phyloP scores from a whole-genome alignment of 1,140 invertebrate genomes.

The Spodoptera frugiperda region DNA sequence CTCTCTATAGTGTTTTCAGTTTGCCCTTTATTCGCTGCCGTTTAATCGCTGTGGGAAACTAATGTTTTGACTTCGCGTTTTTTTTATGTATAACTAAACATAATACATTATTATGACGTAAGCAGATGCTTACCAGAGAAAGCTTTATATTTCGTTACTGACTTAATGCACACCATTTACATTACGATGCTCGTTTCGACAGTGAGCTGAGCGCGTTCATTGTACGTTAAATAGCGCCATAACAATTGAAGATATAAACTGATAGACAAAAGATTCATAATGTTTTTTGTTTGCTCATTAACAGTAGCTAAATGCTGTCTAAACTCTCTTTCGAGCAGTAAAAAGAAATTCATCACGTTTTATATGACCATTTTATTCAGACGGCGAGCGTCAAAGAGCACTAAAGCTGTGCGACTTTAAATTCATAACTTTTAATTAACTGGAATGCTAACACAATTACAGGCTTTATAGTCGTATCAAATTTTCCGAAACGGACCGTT shows the following conservation, averaged over 20 bases:
- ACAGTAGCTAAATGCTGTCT: constrained; percentile 60
- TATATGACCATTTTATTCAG: constrained; percentile 59
- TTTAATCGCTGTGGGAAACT: constrained; percentile 75
- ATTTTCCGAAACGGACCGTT: constrained; percentile 81
- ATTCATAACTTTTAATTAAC: constrained; percentile 86
- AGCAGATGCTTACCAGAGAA: constrained; percentile 53
- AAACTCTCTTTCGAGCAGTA: constrained; percentile 59
- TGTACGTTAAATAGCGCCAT: constrained; percentile 47
- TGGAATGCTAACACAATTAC: constrained; percentile 81
- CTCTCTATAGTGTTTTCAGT: constrained; percentile 63
- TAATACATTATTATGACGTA: constrained; percentile 66
- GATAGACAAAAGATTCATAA: constrained; percentile 58
- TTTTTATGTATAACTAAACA: constrained; percentile 63
- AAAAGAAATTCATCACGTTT: constrained; percentile 67
- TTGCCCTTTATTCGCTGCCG: constrained; percentile 66
- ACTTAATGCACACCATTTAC: constrained; percentile 44
- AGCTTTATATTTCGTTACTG: constrained; percentile 48
- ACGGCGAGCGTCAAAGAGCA: constrained; percentile 64
- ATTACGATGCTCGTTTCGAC: constrained; percentile 40
- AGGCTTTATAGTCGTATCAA: constrained; percentile 83
- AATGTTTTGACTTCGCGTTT: constrained; percentile 60
- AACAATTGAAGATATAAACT: constrained; percentile 47
- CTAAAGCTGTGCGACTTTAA: constrained; percentile 71
- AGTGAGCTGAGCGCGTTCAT: constrained; percentile 46
- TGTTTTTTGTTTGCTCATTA: constrained; percentile 65